A percentile compares a stretch with the other conserved stretches of the same genome.
Evolutionary conservation across 2,888 invertebrate genomes (phyloP).

Genomic region (Mesopsocus fuscifrons): DNA sequence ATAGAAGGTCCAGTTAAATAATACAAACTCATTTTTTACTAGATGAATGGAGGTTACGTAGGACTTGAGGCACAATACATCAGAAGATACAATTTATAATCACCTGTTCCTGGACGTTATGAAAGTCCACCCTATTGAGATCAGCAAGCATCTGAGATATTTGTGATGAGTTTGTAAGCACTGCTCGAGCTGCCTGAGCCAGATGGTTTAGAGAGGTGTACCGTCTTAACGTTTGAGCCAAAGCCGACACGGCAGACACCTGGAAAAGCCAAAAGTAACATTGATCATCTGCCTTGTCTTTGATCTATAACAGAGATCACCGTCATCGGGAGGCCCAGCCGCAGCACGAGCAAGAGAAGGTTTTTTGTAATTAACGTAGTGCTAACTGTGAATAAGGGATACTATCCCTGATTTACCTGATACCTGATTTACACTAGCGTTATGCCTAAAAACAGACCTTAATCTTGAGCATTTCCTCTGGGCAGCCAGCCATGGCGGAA

Average conservation of each 20-base stretch:
- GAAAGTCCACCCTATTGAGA: conserved; percentile 93
- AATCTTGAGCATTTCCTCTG: conserved; percentile 58
- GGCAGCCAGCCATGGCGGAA: conserved; percentile 65
- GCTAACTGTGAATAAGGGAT: too few species aligned
- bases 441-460: too few species aligned
- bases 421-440: too few species aligned
- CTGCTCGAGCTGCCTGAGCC: conserved; percentile 88
- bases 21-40: too few species aligned
- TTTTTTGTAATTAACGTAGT: conserved; percentile 1
- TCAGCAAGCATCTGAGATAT: conserved; percentile 94
- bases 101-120: conserved; percentile 76
- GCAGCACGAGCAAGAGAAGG: conserved; percentile 8
- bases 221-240: conserved; percentile 84
- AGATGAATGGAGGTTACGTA: too few species aligned
- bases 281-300: not conserved
- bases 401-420: too few species aligned
- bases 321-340: too few species aligned
- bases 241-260: conserved; percentile 64
- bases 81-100: too few species aligned
- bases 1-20: too few species aligned
- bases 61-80: too few species aligned
- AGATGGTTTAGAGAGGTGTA: conserved; percentile 96
- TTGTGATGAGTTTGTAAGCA: conserved; percentile 85
- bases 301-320: too few species aligned
- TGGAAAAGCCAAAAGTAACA: conserved; percentile 19